Conservation (phyloP, 1,140 invertebrate genomes). For the Cydia fagiglandana region DNA sequence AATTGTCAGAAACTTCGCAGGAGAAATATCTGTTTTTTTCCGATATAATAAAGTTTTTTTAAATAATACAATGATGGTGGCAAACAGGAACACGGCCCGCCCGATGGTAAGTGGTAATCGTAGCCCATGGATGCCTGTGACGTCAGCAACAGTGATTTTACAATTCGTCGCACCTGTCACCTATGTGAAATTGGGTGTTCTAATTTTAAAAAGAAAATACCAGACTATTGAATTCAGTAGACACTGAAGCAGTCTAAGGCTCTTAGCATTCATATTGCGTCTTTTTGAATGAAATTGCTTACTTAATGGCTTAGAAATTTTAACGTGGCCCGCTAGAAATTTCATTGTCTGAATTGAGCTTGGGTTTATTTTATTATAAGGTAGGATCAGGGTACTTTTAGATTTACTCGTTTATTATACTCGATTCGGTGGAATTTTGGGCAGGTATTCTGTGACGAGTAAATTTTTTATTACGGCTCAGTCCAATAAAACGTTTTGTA, state of each 20-base stretch:
- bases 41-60: no score
- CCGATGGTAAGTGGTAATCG: no score
- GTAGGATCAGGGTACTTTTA: conserved; percentile 1
- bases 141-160: no score
- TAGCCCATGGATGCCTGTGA: no score
- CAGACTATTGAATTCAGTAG: conserved; percentile 10
- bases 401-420: neutral
- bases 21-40: no score
- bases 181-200: no score
- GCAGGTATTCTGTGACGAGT: neutral
- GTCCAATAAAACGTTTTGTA: no score
- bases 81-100: no score
- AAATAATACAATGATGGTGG: no score
- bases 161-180: no score
- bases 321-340: conserved; percentile 3
- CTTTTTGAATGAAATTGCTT: conserved; percentile 30
- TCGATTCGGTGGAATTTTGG: neutral
- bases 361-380: neutral
- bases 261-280: conserved; percentile 22
- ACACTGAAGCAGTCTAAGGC: neutral
- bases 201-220: conserved; percentile 1
- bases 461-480: no score
- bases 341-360: conserved; percentile 15
- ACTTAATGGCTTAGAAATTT: conserved; percentile 29
- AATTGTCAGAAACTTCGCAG: no score